These are phyloP conservation scores for Saccopteryx leptura DNA, from an alignment of 2,113 vertebrate species.

Conservation along the genomic window DNA sequence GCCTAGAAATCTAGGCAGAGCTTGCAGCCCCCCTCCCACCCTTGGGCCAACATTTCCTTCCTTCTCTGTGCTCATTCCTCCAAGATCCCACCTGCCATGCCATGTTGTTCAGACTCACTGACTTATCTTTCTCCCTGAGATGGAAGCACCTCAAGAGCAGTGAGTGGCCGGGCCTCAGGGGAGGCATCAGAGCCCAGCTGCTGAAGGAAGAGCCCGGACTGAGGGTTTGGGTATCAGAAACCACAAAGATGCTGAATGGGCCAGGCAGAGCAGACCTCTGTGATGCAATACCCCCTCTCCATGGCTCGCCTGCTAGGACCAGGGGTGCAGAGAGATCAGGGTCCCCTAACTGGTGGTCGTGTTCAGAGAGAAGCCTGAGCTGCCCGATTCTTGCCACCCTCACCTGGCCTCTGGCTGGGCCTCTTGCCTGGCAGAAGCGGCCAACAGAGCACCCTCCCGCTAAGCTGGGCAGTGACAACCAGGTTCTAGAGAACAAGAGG, in stretches of 20 bases:
- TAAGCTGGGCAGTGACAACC: slow-evolving; percentile 75
- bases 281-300: no score
- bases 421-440: not conserved
- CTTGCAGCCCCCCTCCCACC: not conserved
- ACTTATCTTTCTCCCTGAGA: not conserved
- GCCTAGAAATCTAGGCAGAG: not conserved
- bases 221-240: not conserved
- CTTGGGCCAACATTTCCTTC: no score
- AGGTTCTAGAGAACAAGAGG: slow-evolving; percentile 86
- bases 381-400: not conserved
- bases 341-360: not conserved
- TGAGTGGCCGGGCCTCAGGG: not conserved
- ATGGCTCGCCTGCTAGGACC: rapidly evolving
- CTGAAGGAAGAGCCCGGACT: not conserved
- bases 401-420: not conserved
- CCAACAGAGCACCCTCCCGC: not conserved
- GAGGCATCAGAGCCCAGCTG: not conserved
- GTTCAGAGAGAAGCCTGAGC: not conserved
- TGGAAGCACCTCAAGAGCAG: not conserved
- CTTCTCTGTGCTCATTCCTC: not conserved
- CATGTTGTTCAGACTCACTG: not conserved
- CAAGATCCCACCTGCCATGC: rapidly evolving
- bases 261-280: not conserved
- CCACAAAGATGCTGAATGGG: no score
- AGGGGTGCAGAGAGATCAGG: not conserved